Base-by-base conservation (phyloP, 2,797 vertebrate species). In the Pseudochaenichthys georgianus region DNA sequence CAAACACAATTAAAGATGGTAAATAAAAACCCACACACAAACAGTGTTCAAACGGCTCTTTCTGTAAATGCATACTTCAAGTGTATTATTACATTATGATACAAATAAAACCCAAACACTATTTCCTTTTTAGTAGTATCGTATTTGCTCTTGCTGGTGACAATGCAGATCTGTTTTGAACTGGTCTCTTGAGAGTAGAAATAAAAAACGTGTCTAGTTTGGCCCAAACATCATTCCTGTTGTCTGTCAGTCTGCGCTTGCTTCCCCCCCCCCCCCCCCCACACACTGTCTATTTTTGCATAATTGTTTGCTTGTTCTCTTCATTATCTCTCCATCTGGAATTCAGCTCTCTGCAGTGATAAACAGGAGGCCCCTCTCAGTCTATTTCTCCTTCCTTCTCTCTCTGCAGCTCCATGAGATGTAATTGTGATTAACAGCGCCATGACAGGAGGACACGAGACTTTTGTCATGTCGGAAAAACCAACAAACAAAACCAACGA, bases 301-400 rank as follows among this genome's bases (percentile, higher is more conserved):
- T 89, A 88, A 91, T 91, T 93, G 91, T 94, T 94, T 94, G 88
- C 88, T 95, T 93, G 85, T 94, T 93, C 92, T 87, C 79, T 77
- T 73, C 64, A 88, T 91, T 93, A 95, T 95, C 94, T 88, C 82
- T 51, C 73, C 82, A 94, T 95, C 94, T 93, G 90, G 92, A 94
- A 93, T 92, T 90, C 88, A 91, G 86, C 89, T 93, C 91, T 84
- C 87, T 74, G 81, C 87, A 81, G 90, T 87, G 92, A 93, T 93
- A 95, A 95, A 93, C 93, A 93, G 50, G 75, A 81, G 89, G 90
- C 90, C 91, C 91, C 92, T 76, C 86, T 79, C 84, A 73, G 85
- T 88, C 91, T 89, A 84, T 82, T 77, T 84, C 83, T 83, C 80
- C 70, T 52, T 77, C 83, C 46, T 55, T 77, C 71, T 78, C 71